These are phyloP conservation scores for Notothenia rossii DNA, from an alignment of 2,113 vertebrate genomes.

Conservation along the genomic window DNA sequence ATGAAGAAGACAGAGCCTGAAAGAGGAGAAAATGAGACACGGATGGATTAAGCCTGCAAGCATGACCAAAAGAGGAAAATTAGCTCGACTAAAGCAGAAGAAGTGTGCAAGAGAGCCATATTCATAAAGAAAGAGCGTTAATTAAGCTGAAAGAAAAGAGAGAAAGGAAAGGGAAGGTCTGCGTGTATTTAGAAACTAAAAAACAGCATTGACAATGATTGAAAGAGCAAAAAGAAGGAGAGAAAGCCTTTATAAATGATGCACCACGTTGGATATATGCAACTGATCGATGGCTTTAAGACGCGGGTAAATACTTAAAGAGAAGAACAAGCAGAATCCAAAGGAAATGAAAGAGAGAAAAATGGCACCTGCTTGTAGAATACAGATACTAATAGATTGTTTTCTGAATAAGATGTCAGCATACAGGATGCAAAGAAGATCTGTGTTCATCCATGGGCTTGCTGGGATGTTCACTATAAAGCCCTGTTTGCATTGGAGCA, in stretches of 20 bases:
- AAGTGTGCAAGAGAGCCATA: not conserved
- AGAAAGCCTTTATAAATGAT: constrained; percentile 52
- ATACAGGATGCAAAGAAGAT: not conserved
- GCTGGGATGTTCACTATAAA: not conserved
- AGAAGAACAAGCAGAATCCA: not conserved
- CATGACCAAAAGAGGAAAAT: constrained; percentile 39
- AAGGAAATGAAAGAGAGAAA: constrained; percentile 40
- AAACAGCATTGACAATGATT: not conserved
- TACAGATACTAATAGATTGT: constrained; percentile 3
- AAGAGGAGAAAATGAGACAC: constrained; percentile 6
- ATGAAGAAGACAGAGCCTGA: constrained; percentile 22
- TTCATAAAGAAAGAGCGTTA: constrained; percentile 20
- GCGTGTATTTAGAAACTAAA: not conserved
- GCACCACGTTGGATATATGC: constrained; percentile 35
- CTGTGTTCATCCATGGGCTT: not conserved
- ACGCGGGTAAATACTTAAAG: constrained; percentile 49
- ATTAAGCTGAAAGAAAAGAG: constrained; percentile 20
- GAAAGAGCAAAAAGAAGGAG: not conserved
- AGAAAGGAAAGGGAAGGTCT: constrained; percentile 15
- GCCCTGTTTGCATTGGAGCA: not conserved
- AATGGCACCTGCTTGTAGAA: constrained; percentile 5
- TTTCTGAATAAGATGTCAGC: not conserved
- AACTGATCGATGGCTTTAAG: constrained; percentile 51
- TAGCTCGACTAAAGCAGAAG: not conserved
- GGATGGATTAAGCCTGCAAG: not conserved